Evolutionary conservation across 2,888 invertebrate genomes (phyloP), one percentile per base, ranked within the genome.

Genomic region (Unio pictorum): DNA sequence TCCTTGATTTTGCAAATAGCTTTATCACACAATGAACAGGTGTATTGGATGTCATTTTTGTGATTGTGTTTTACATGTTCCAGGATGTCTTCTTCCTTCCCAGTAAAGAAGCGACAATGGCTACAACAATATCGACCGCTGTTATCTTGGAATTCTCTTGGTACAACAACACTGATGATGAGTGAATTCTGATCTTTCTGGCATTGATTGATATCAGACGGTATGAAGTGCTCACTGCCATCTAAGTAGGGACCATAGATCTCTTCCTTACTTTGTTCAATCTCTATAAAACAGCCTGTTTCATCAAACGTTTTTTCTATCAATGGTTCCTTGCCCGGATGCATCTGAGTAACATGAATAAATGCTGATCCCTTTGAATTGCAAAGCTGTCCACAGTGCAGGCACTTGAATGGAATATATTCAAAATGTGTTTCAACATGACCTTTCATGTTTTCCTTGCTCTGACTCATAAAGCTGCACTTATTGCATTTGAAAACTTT

Each of bases 11-110:
- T 64, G 56, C 67, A 73, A n/a, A 68, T 63, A n/a, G 68, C 75
- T 59, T 78, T 75, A 55, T 82, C 79, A 73, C 86, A 86, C 23
- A 83, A 65, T 18, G 79, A 78, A 71, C 86, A 86, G 57, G 81
- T 74, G 68, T 79, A 85, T 55, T 84, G 71, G 20, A 80, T 71
- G n/a, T 78, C 71, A 20, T 74, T 66, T 34, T 71, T 60, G 57
- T 83, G 82, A 20, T 77, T 68, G 34, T 81, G 77, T 20, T 77
- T 71, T 11, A 76, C 71, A 66, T 83, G 81, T 59, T 80, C 76
- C 55, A 80, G 63, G 28, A 77, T 79, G 61, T 81, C 80, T 59
- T 78, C 78, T 59, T 74, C 69, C 20, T 74, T 74, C 54, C 78
- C 75, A 20, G 82, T 78, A 4, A 75, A 78, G 64, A 76, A 83